Evolutionary conservation across 92 coral and sea anemone species (phyloP).

Genomic region (Porites evermanni): DNA sequence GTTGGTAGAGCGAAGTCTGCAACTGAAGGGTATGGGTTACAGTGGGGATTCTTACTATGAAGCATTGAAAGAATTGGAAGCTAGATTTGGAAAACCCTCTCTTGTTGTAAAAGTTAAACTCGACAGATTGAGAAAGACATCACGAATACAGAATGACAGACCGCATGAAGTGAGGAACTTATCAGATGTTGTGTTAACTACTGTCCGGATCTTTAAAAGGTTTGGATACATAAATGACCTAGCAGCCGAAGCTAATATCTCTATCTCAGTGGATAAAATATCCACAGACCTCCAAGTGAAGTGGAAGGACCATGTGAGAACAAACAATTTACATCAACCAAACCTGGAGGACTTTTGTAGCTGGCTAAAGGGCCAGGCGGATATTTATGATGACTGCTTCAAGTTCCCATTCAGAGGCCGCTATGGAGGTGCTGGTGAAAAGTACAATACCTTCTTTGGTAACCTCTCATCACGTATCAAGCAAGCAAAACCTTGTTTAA

Average conservation of each 20-base stretch:
- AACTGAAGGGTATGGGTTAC: slow-evolving; percentile 60
- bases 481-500: slow-evolving; percentile 11
- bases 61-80: slow-evolving; percentile 55
- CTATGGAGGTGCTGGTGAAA: background rate
- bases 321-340: background rate
- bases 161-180: slow-evolving; percentile 38
- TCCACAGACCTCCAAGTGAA: slow-evolving; percentile 41
- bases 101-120: slow-evolving; percentile 44
- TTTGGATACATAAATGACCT: slow-evolving; percentile 41
- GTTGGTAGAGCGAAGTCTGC: slow-evolving; percentile 58
- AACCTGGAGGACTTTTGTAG: slow-evolving; percentile 32
- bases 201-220: slow-evolving; percentile 44
- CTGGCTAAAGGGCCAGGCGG: slow-evolving; percentile 49
- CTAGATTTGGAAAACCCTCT: slow-evolving; percentile 62
- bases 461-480: background rate
- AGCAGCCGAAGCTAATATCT: slow-evolving; percentile 46
- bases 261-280: slow-evolving; percentile 38
- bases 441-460: slow-evolving; percentile 20
- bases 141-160: slow-evolving; percentile 35
- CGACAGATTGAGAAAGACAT: slow-evolving; percentile 27
- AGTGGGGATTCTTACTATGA: slow-evolving; percentile 58
- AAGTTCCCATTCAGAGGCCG: slow-evolving; percentile 1
- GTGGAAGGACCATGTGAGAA: slow-evolving; percentile 36
- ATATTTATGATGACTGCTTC: slow-evolving; percentile 54
- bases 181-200: slow-evolving; percentile 42